Evolutionary conservation across 2,797 vertebrate species (phyloP).

Genomic region (Argentina silus): DNA sequence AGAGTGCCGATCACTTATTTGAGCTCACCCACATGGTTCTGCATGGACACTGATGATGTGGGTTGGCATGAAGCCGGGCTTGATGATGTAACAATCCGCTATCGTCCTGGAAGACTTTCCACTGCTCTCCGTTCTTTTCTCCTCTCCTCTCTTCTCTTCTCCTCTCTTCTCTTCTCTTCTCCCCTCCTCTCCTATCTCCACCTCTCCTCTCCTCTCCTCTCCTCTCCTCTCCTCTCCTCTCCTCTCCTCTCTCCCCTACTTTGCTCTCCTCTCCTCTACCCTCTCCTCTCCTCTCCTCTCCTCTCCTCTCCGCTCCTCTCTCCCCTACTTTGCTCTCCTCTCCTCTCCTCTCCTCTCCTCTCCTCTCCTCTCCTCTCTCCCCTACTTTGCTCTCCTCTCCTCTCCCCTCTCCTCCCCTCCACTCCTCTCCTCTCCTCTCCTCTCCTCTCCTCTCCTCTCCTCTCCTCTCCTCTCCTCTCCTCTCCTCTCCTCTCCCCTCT

Average conservation of each 20-base stretch:
- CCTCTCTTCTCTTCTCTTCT: background rate
- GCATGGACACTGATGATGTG: background rate
- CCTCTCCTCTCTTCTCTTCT: background rate
- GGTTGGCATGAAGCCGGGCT: background rate
- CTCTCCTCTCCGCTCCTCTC: background rate
- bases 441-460: background rate
- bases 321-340: background rate
- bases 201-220: background rate
- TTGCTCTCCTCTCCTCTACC: background rate
- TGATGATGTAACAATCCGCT: background rate
- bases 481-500: too few relatives aligned
- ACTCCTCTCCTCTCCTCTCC: background rate
- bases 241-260: background rate
- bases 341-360: background rate
- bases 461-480: background rate
- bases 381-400: background rate
- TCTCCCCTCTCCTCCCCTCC: background rate
- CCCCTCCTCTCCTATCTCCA: too few relatives aligned
- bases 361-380: background rate
- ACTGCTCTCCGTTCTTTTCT: background rate
- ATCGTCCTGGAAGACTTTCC: background rate
- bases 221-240: background rate
- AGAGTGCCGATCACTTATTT: constrained; percentile 17
- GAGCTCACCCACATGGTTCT: background rate
- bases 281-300: background rate